phyloP scores from a whole-genome alignment of 2,113 vertebrate species.

The Camelus bactrianus region DNA sequence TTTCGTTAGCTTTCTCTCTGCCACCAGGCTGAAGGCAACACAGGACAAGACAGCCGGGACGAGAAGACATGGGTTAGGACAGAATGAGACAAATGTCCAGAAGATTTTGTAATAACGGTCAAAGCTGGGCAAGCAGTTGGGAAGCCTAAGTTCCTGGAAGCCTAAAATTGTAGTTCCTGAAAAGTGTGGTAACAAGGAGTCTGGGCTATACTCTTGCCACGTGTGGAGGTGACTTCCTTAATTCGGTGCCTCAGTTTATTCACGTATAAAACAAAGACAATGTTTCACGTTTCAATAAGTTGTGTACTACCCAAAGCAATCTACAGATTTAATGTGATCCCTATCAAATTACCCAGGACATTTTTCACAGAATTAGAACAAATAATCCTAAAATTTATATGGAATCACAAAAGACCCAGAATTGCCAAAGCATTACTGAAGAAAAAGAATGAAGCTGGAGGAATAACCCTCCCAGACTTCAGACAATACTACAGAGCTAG shows the following conservation, averaged over 20 bases:
- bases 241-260: background rate
- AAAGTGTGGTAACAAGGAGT: background rate
- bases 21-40: background rate
- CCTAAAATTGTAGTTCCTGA: background rate
- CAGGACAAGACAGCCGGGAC: background rate
- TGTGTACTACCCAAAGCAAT: too few species aligned
- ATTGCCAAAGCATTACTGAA: too few species aligned
- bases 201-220: background rate
- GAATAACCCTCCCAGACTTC: too few species aligned
- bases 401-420: too few species aligned
- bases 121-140: background rate
- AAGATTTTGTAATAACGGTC: background rate
- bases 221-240: background rate
- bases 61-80: background rate
- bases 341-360: too few species aligned
- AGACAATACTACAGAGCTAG: too few species aligned
- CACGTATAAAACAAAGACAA: background rate
- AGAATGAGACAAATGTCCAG: background rate
- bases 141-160: background rate
- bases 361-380: too few species aligned
- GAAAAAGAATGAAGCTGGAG: too few species aligned
- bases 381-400: too few species aligned
- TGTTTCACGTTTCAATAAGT: background rate
- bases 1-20: background rate
- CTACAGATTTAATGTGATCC: too few species aligned